phyloP scores from a whole-genome alignment of 2,113 vertebrate species.

The Thalassarche chlororhynchos region DNA sequence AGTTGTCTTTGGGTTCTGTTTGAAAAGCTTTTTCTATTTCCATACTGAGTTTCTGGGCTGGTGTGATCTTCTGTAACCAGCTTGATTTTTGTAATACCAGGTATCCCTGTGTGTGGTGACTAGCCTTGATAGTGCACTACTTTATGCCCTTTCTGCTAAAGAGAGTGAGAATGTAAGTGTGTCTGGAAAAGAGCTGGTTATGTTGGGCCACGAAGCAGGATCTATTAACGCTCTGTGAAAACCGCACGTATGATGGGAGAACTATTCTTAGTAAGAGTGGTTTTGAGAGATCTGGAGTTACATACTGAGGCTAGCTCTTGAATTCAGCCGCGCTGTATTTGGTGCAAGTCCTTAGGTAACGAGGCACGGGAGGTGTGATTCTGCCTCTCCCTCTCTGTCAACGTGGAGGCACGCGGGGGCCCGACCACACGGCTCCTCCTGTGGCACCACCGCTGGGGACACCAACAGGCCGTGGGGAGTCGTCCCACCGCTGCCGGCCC shows the following conservation, averaged over 20 bases:
- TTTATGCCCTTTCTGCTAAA: background rate
- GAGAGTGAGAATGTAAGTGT: background rate
- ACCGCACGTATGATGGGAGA: background rate
- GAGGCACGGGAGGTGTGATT: background rate
- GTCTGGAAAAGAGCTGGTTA: background rate
- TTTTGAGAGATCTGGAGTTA: background rate
- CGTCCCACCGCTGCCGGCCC: background rate
- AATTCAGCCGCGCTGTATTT: background rate
- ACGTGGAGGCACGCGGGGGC: background rate
- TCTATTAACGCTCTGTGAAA: slow-evolving; percentile 15
- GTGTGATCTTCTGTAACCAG: background rate
- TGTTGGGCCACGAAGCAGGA: background rate
- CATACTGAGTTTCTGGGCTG: background rate
- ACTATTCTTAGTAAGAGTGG: slow-evolving; percentile 10
- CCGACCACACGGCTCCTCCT: accelerated
- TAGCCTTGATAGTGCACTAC: background rate
- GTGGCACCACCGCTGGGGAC: background rate
- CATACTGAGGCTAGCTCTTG: background rate
- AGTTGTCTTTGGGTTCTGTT: background rate
- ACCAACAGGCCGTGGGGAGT: background rate
- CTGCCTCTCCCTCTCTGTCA: background rate
- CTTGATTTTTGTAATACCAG: background rate
- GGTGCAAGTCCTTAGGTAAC: background rate
- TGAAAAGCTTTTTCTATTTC: background rate
- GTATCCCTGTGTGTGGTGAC: background rate